Conservation (phyloP, 2,888 invertebrate genomes). For the Elysia crispata region DNA sequence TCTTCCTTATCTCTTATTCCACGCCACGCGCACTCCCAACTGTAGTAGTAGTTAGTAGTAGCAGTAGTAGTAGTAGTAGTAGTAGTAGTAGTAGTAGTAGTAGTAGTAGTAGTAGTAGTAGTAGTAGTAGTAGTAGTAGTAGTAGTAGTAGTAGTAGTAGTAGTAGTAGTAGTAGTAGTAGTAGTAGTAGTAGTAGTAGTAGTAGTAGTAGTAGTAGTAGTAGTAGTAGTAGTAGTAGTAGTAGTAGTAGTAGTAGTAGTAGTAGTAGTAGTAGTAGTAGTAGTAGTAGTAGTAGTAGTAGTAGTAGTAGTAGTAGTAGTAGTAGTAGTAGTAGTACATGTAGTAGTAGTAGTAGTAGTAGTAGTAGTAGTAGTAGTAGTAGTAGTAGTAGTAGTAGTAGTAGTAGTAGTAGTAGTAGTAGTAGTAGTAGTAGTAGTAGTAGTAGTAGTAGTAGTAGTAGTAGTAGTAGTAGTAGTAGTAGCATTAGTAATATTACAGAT, state of each 20-base stretch:
- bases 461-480: conserved; percentile 12
- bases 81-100: too few relatives aligned
- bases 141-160: too few relatives aligned
- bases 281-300: conserved; percentile 6
- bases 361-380: conserved; percentile 2
- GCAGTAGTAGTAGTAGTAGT: too few relatives aligned
- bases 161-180: too few relatives aligned
- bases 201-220: background rate
- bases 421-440: conserved; percentile 5
- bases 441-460: conserved; percentile 9
- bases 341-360: conserved; percentile 7
- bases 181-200: background rate
- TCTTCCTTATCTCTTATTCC: too few relatives aligned
- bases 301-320: conserved; percentile 10
- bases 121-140: too few relatives aligned
- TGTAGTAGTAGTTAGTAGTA: too few relatives aligned
- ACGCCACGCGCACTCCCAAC: too few relatives aligned
- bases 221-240: background rate
- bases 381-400: conserved; percentile 12
- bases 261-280: too few relatives aligned
- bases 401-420: conserved; percentile 10
- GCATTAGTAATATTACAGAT: background rate
- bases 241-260: too few relatives aligned
- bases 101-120: too few relatives aligned
- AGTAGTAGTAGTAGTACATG: background rate